Base-by-base conservation (phyloP, 2,797 vertebrate species). In the Poeciliopsis presidionis region DNA sequence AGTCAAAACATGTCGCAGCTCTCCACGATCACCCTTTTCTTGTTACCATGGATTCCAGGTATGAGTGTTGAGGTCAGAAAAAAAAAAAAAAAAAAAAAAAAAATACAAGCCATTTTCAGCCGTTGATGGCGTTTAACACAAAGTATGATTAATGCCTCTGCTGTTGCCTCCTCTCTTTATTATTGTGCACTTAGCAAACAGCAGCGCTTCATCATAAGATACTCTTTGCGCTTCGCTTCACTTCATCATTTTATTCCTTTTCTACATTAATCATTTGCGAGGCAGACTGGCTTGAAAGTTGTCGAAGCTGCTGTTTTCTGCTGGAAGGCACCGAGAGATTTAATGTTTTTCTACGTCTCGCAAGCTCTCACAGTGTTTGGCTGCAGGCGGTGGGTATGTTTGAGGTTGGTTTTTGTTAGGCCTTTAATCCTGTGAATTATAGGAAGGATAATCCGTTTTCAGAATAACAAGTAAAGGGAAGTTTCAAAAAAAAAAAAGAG, bases 41-140 rank as follows among this genome's bases (percentile, higher is more conserved):
- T 95, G 77, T 76, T 95, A 47, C 46, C 79, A 77, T 93, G 89
- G 82, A 88, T 95, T 75, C 89, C 90, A 94, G 95, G 95, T 96
- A 92, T 8, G 13, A 51, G 57, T 36, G 2, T 16, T 79, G 36
- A 82, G 22, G 57, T 74, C 65, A 73, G 59, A 13, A 30, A 45
- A 22, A n/a, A 73, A 59, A 61, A 61, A 0, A 57, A 33, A 30
- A 59, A 2, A 33, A 33, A 33, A 33, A 33, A 30, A 1, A 16
- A 41, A 25, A 41, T 2, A 53, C 57, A 28, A 30, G 11, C 16
- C 5, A 18, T 76, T 72, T 81, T 33, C 28, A 67, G 36, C n/a
- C 70, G 49, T 69, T 84, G 74, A 80, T 41, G 75, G 20, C 55
- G 67, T 45, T 16, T 14, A 36, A 65, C 65, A 45, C 28, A 28